These are phyloP conservation scores for Drosophila malerkotliana DNA, from an alignment of 1,140 invertebrate genomes.

Conservation along the genomic window DNA sequence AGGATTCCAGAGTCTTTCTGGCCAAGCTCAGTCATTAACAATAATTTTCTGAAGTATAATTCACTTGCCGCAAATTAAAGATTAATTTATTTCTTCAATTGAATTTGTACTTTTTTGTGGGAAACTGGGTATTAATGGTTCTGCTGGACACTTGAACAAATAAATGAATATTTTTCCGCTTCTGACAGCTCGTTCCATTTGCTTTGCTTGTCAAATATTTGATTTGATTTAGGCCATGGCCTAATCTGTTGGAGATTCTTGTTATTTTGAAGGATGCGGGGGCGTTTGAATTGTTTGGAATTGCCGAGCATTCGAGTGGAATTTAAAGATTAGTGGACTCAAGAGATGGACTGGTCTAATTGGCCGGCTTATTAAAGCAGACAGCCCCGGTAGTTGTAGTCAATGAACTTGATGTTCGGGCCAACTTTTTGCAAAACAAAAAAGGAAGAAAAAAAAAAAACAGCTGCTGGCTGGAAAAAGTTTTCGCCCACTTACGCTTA, in stretches of 20 bases:
- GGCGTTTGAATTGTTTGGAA: slow-evolving; percentile 21
- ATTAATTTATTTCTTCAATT: slow-evolving; percentile 43
- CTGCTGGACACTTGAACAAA: slow-evolving; percentile 16
- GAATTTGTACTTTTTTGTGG: slow-evolving; percentile 25
- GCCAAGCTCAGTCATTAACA: slow-evolving; percentile 36
- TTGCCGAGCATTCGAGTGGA: slow-evolving; percentile 40
- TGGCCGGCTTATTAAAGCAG: slow-evolving; percentile 53
- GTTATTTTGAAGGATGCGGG: neutral
- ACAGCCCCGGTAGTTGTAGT: slow-evolving; percentile 27
- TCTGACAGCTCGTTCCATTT: slow-evolving; percentile 20
- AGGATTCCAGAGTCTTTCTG: neutral
- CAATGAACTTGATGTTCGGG: neutral
- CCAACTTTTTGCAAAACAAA: slow-evolving; percentile 24
- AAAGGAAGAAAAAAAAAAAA: slow-evolving; percentile 13
- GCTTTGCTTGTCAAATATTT: slow-evolving; percentile 47
- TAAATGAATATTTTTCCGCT: slow-evolving; percentile 30
- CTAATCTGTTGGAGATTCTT: slow-evolving; percentile 10
- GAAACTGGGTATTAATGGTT: slow-evolving; percentile 31
- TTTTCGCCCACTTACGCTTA: slow-evolving; percentile 39
- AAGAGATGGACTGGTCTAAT: slow-evolving; percentile 45
- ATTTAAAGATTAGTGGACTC: slow-evolving; percentile 54
- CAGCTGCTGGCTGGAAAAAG: slow-evolving; percentile 47
- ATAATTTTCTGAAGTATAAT: slow-evolving; percentile 8
- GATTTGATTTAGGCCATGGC: slow-evolving; percentile 41
- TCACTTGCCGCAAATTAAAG: slow-evolving; percentile 9